Base-by-base conservation (phyloP, 2,113 vertebrate genomes). In the Pelodiscus sinensis region DNA sequence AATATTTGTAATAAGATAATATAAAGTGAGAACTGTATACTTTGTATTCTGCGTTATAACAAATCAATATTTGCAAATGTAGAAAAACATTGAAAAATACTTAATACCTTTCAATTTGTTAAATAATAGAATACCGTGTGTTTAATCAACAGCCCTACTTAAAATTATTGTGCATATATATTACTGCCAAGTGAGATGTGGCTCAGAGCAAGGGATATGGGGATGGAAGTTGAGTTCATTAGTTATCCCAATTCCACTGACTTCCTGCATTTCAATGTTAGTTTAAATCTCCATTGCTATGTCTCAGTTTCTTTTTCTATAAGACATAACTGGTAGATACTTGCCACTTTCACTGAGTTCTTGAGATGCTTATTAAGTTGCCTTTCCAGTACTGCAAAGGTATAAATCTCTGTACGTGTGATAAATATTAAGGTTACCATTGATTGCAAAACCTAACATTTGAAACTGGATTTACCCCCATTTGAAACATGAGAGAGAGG, bases 351-450 rank as follows among this genome's bases (percentile, higher is more conserved):
- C 16, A 3, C 0, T 24, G 57, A 29, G 25, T 79, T 29, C 25
- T 38, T 5, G 2, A 44, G 54, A 82, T 44, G 27, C 8, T 0
- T 0, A 1, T 31, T 52, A 29, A 4, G 13, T 25, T 50, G 8
- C 9, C 0, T 55, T 57, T n/a, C 18, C 11, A 84, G 77, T 25
- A 9, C 56, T 57, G 8, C 1, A 8, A 31, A 81, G 57, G 22
- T 68, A 5, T 78, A 14, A 81, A 78, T 55, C 14, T 14, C 9
- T 29, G 15, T 12, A 2, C 25, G 9, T 31, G 71, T 51, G 31
- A 71, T 35, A 21, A 35, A 21, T 71, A 35, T 35, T 71, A 9
- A 71, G 31, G 18, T 65, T 71, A 71, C n/a, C 8, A 9, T 35
- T 71, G 65, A 71, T 71, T 35, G 65, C n/a, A 16, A 21, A 35